Base-by-base conservation (phyloP, 2,113 vertebrate species). In the Monarcha castaneiventris region DNA sequence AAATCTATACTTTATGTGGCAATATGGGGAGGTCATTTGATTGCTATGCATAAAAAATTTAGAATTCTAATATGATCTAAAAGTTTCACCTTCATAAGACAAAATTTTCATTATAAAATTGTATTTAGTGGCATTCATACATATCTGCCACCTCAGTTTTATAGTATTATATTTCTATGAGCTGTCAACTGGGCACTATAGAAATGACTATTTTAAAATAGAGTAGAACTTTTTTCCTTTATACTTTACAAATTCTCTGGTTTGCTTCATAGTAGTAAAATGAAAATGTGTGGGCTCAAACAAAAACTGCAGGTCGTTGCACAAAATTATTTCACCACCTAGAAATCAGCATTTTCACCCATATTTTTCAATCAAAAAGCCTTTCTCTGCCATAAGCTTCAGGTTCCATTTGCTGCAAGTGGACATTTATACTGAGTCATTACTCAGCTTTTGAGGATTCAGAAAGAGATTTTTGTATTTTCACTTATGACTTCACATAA, bases 11-110 rank as follows among this genome's bases (percentile, higher is more conserved):
- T 98, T 98, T 97, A 98, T 97, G 95, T 91, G 95, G 97, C 95
- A 93, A 96, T 95, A 87, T 61, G 39, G 95, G 97, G 97, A 98
- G 98, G 97, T 98, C 97, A 98, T 98, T 97, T 96, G 96, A 98
- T 97, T 93, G 95, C 96, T 95, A 93, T 90, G 97, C 97, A 97
- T 97, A 98, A 97, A 98, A 98, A 98, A 98, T 96, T 97, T 97
- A 98, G 97, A 98, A 97, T 97, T 98, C 94, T 97, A 97, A 97
- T 97, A 96, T 76, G 95, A 97, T 97, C 97, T 95, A 96, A 84
- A 97, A 98, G 98, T 97, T 97, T 98, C 98, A 98, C 98, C 98
- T 98, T 98, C 97, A 97, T 95, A 92, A 98, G 98, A 97, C 96
- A 97, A 97, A 98, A 97, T 96, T 97, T 98, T 98, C 97, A 98